phyloP scores from a whole-genome alignment of 1,140 invertebrate species.

The Halictus rubicundus region DNA sequence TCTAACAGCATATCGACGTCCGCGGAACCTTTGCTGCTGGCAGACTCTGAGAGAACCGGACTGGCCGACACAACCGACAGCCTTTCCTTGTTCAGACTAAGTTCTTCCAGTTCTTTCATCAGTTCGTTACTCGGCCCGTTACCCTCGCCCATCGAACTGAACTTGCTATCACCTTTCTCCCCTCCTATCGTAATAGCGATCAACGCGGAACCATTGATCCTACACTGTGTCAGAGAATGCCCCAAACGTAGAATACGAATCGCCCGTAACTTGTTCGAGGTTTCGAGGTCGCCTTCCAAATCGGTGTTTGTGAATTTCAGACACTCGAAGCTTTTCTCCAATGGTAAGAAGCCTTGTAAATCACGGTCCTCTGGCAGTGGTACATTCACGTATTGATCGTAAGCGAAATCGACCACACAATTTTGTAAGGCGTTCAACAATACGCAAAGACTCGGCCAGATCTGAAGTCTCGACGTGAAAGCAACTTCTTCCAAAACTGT shows the following conservation, averaged over 20 bases:
- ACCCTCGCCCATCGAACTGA: constrained; percentile 64
- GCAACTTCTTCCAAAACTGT: constrained; percentile 82
- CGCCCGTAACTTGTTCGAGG: constrained; percentile 75
- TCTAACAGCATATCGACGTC: constrained; percentile 67
- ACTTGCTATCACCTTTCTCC: constrained; percentile 60
- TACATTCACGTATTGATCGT: constrained; percentile 81
- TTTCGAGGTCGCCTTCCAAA: constrained; percentile 64
- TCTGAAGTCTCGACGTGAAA: constrained; percentile 85
- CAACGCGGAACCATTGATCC: constrained; percentile 75
- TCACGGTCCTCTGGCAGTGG: constrained; percentile 90
- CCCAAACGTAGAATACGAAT: constrained; percentile 80
- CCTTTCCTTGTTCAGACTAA: constrained; percentile 74
- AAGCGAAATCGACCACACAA: constrained; percentile 77
- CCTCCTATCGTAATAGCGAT: constrained; percentile 64
- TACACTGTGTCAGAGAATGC: constrained; percentile 76
- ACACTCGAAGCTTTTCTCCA: constrained; percentile 82
- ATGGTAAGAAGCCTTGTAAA: constrained; percentile 89
- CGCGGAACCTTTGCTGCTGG: constrained; percentile 72
- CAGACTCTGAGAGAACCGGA: constrained; percentile 73
- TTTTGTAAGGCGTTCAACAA: constrained; percentile 86
- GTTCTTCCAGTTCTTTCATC: constrained; percentile 77
- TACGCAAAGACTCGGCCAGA: constrained; percentile 90
- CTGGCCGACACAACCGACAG: constrained; percentile 62
- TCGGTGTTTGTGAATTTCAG: constrained; percentile 79
- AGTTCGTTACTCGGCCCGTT: constrained; percentile 73